Conservation (phyloP, 2,113 vertebrate species). For the Gnathonemus longibarbis region DNA sequence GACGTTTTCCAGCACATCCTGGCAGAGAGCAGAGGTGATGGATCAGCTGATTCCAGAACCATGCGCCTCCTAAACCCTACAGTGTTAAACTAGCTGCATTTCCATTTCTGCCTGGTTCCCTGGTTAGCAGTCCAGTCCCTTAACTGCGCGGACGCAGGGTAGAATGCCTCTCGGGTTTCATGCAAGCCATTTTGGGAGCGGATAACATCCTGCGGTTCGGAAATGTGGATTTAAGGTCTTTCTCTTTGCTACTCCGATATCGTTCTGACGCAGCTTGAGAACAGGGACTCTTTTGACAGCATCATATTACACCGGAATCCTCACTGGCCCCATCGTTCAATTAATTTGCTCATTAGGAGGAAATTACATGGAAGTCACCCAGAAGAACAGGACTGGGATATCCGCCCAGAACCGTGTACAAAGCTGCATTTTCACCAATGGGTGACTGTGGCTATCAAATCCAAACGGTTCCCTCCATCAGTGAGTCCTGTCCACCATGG, state of each 20-base stretch:
- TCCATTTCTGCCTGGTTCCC: background rate
- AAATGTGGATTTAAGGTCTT: background rate
- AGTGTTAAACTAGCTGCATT: background rate
- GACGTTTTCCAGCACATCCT: background rate
- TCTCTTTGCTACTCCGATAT: background rate
- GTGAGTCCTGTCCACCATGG: background rate
- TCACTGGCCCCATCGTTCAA: background rate
- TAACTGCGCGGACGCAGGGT: background rate
- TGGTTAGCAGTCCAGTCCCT: background rate
- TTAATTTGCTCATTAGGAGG: background rate
- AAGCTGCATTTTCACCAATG: background rate
- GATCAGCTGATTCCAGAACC: background rate
- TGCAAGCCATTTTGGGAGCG: background rate
- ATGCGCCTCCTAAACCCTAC: background rate
- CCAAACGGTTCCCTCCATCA: background rate
- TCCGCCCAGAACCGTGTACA: too few species aligned
- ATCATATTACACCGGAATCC: background rate
- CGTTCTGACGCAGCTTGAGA: background rate
- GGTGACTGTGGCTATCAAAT: background rate
- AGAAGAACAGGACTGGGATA: background rate
- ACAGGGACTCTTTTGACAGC: background rate
- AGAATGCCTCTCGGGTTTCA: background rate
- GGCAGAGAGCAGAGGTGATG: background rate
- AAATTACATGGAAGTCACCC: background rate
- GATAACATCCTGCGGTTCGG: background rate